Evolutionary conservation across 2,113 vertebrate species (phyloP), one percentile per base, ranked within the genome.

Genomic region (Stegostoma tigrinum): DNA sequence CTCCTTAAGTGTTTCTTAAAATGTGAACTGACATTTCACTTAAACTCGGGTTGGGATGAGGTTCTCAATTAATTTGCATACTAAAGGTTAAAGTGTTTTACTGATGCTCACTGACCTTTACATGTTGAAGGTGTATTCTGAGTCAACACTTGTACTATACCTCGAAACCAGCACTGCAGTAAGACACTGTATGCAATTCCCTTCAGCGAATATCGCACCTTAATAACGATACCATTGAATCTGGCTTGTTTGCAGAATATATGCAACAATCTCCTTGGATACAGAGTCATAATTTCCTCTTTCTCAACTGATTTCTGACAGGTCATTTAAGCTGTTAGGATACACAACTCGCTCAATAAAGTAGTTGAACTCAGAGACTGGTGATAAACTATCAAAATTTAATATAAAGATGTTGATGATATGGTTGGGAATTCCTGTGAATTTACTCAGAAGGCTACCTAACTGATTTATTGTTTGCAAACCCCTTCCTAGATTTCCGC

Each of bases 11-110:
- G 12, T 15, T 72, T 68, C 67, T 48, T 42, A 72, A 48, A 95
- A 48, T 95, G 66, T 70, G 93, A 72, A 38, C 64, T 95, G 93
- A 72, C 93, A 68, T 95, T 95, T 95, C 67, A 48, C 48, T 95
- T 95, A 48, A 23, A 72, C 67, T 45, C 12, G 24, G 93, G 67
- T 95, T 48, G 93, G 66, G 93, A 95, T 17, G 24, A 45, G 42
- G 27, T 67, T 70, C 70, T 95, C 38, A 48, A 48, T 27, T 42
- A 70, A 95, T 95, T 95, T 48, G 64, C 67, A 72, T 72, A 48
- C 70, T 95, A 95, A 95, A 95, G 66, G 93, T 95, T 95, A 95
- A 95, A 95, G 42, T 70, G 23, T 95, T 95, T 72, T 15, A 72
- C 38, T 27, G 64, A 45, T 68, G 93, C 67, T 30, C 24, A 34